Percentiles rank a stretch among this genome's conserved stretches.
Evolutionary conservation across 92 coral and sea anemone species (phyloP).

Genomic region (Phymanthus crucifer): DNA sequence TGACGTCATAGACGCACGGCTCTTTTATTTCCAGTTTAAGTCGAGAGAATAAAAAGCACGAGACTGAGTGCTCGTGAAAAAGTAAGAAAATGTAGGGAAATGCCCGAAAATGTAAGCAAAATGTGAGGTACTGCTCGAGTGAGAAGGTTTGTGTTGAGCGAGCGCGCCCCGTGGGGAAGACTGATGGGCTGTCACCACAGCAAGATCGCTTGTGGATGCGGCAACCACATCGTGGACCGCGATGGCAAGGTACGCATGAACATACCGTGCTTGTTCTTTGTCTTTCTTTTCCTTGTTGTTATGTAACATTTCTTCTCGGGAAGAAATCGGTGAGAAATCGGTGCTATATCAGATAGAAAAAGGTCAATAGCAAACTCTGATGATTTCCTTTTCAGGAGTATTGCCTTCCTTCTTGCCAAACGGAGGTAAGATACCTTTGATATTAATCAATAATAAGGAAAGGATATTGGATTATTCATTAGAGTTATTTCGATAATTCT

Average conservation of each 20-base stretch:
- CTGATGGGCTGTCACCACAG: not conserved
- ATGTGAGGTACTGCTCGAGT: not conserved
- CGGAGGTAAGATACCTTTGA: not conserved
- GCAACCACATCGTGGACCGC: not conserved
- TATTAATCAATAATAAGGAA: not conserved
- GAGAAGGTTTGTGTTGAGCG: not conserved
- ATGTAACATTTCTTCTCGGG: not conserved
- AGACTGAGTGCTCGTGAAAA: no score
- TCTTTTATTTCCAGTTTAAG: no score
- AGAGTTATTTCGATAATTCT: no score
- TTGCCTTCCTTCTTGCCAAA: not conserved
- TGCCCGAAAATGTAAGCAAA: not conserved
- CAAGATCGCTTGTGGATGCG: not conserved
- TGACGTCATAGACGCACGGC: not conserved
- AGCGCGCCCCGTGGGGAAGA: not conserved
- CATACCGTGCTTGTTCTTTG: not conserved
- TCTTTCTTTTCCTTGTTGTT: not conserved
- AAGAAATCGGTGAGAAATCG: no score
- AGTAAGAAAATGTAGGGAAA: no score
- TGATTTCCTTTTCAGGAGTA: not conserved
- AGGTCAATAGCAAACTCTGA: not conserved
- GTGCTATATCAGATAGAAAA: no score
- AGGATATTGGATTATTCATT: not conserved
- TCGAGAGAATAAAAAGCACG: no score
- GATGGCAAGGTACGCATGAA: not conserved